A percentile compares a stretch with the other conserved stretches of the same genome.
These are phyloP conservation scores for Tragulus kanchil DNA, from an alignment of 2,113 vertebrate genomes.

Conservation along the genomic window DNA sequence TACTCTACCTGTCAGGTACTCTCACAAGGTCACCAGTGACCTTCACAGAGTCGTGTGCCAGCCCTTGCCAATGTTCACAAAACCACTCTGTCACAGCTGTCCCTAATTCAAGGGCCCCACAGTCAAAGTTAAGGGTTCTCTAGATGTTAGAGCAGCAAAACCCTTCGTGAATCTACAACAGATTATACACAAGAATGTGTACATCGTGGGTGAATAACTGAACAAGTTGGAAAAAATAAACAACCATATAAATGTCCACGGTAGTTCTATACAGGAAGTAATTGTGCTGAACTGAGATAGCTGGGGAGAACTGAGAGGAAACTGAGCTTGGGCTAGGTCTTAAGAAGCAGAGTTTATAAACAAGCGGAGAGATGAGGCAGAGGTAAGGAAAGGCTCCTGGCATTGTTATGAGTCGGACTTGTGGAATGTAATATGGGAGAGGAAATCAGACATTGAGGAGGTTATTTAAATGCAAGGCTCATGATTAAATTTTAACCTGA, in stretches of 20 bases:
- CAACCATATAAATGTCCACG: neutral
- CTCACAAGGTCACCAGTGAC: neutral
- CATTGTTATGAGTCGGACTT: neutral
- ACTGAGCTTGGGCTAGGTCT: neutral
- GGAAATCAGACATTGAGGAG: neutral
- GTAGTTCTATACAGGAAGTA: neutral
- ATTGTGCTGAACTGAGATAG: neutral
- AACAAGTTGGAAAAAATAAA: conserved; percentile 3
- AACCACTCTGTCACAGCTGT: neutral
- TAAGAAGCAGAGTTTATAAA: conserved; percentile 14
- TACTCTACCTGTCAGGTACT: neutral
- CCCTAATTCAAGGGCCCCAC: neutral
- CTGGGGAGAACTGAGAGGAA: neutral
- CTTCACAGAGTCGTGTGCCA: too few species aligned
- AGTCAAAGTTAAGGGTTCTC: neutral
- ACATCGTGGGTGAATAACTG: neutral
- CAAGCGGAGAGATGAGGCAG: neutral
- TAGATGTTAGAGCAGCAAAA: neutral
- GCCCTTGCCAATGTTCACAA: neutral
- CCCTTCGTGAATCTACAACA: neutral
- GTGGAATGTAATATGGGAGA: neutral
- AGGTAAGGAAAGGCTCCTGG: neutral
- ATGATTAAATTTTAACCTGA: neutral
- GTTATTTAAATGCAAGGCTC: conserved; percentile 5
- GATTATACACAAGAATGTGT: neutral